Base-by-base conservation (phyloP, 92 coral and sea anemone genomes). In the Epizoanthus stellaris region DNA sequence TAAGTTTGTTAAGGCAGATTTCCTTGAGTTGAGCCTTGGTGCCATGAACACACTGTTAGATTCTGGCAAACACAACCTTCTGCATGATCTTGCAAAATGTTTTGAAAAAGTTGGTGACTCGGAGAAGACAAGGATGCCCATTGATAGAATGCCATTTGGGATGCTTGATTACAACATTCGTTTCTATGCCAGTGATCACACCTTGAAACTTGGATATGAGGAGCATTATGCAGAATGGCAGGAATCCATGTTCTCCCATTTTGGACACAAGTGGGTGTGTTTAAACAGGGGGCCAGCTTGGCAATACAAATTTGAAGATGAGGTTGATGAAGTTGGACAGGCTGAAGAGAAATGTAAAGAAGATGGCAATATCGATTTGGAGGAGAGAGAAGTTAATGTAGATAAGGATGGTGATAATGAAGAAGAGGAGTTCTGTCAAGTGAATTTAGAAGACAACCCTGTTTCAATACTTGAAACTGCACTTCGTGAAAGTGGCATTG, bases 141-240 rank as follows among this genome's bases (percentile, higher is more conserved):
- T 89, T 13, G 68, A 90, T 73, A 70, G 87, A 61, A 92, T 92
- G 95, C 95, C 91, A 43, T 92, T 30, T 87, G 93, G 93, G 4
- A 70, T 87, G 75, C 47, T 87, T 25, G 90, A 83, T 61, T 90
- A 87, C 59, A 90, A 90, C 73, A 87, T 92, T 20, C 47, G 88
- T 1, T 92, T 87, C 68, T 87, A 87, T 85, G 75, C 93, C 0
- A 34, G 69, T 6, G 58, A 60, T 10, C 54, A 63, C 25, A 80
- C 93, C 0, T 84, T 71, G 16, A 92, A 87, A 25, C 52, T 92
- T 21, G 81, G 87, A n/a, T 81, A 82, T 36, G 92, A 93, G 54
- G 85, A 82, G 19, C 92, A 93, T 52, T 85, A 88, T 82, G 88
- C 72, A 2, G 40, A 67, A 17, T 90, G 94, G 94, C 47, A 81